These are phyloP conservation scores for Ia io DNA, from an alignment of 2,113 vertebrate genomes.

Conservation along the genomic window DNA sequence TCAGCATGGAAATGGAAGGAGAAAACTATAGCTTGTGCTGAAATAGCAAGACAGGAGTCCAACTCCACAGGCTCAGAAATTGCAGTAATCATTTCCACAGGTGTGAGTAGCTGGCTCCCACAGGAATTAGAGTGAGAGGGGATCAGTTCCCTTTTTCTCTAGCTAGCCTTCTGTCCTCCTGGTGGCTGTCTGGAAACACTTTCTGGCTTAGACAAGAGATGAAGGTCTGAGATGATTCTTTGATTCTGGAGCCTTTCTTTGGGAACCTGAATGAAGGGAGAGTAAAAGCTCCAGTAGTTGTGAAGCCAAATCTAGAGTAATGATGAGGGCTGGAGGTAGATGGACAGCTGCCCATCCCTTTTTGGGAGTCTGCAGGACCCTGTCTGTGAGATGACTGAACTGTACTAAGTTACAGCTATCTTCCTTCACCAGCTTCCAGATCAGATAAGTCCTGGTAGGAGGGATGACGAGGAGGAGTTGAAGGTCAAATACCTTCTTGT, in stretches of 20 bases:
- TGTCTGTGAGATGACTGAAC: background rate
- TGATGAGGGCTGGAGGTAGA: background rate
- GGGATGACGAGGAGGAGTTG: background rate
- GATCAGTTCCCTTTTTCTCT: background rate
- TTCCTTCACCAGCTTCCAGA: constrained; percentile 5
- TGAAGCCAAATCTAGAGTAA: background rate
- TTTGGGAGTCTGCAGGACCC: background rate
- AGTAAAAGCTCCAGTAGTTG: background rate
- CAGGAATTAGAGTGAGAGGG: background rate
- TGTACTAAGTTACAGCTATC: background rate
- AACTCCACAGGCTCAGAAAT: background rate
- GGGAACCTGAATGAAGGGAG: background rate
- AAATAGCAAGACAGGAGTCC: background rate
- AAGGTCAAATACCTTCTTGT: constrained; percentile 51
- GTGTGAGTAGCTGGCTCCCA: background rate
- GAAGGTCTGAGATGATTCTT: background rate
- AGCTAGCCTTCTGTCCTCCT: background rate
- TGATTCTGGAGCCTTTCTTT: background rate
- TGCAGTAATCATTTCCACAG: background rate
- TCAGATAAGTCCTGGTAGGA: constrained; percentile 21
- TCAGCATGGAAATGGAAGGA: background rate
- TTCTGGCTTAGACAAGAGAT: background rate
- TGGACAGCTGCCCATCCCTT: background rate
- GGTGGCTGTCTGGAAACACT: background rate
- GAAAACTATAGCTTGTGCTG: background rate